Evolutionary conservation across 1,140 invertebrate genomes (phyloP).

Genomic region (Aphidius ervi): DNA sequence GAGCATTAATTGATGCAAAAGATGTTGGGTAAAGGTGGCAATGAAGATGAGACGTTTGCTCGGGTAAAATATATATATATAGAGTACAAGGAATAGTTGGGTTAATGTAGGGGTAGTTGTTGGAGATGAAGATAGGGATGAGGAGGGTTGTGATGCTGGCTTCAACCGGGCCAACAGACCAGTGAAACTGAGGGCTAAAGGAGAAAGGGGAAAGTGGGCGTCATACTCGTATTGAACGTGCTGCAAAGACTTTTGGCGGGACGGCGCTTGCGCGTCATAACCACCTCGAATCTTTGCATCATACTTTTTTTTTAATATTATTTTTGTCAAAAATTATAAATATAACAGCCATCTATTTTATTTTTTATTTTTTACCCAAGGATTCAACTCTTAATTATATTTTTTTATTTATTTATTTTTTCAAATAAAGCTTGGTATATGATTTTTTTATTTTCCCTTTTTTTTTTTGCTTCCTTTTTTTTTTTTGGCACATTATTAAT

Average conservation of each 20-base stretch:
- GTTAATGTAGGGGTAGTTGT: neutral
- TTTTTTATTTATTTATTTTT: too few relatives aligned
- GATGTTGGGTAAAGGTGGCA: conserved; percentile 1
- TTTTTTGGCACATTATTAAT: too few relatives aligned
- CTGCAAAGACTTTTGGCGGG: conserved; percentile 18
- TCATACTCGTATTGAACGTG: conserved; percentile 23
- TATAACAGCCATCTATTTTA: too few relatives aligned
- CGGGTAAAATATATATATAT: neutral
- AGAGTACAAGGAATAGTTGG: neutral
- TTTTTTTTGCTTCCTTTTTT: too few relatives aligned
- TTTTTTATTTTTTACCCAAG: too few relatives aligned
- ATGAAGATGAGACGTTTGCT: neutral
- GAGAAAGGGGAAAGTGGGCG: conserved; percentile 4
- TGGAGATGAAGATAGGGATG: conserved; percentile 3
- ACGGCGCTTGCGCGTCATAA: conserved; percentile 16
- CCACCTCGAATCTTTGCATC: neutral
- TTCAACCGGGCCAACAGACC: too few relatives aligned
- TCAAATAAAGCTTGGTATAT: too few relatives aligned
- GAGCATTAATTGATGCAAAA: conserved; percentile 22
- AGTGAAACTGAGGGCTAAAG: too few relatives aligned
- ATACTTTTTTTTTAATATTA: neutral
- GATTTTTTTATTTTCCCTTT: too few relatives aligned
- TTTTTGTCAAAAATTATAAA: neutral
- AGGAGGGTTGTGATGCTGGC: neutral
- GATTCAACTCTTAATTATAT: too few relatives aligned